Base-by-base conservation (phyloP, 2,797 vertebrate species). In the Pangasius djambal region DNA sequence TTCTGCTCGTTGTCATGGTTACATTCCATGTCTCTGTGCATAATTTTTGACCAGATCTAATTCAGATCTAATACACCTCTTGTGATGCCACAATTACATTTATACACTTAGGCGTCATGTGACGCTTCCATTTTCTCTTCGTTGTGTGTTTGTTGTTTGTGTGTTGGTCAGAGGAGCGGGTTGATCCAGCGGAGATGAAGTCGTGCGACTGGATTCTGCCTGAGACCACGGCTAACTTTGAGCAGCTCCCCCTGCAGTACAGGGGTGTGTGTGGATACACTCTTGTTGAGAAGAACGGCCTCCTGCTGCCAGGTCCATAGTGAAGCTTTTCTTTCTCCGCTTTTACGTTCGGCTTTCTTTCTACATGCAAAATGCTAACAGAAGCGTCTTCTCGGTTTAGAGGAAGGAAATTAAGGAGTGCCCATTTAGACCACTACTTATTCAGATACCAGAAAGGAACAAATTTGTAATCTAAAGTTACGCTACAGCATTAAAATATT, bases 181-280 rank as follows among this genome's bases (percentile, higher is more conserved):
- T 99, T 12, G 91, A 94, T 91, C 91, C 91, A 63, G 89, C 75
- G 20, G 95, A 97, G 92, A 95, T 96, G 88, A 91, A 91, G 75
- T 92, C 92, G 44, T 94, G 93, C 34, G 96, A 98, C n/a, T 99
- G 98, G 98, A 92, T 98, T 92, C 96, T 97, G 86, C 97, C 97
- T 92, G 97, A 97, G 93, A 96, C 93, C 52, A 94, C 93, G 8
- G 89, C 92, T 78, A 92, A 94, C 91, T 96, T 96, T 90, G 93
- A 95, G 28, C 92, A 96, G 31, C 92, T 98, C 86, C 79, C 93
- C 9, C 94, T 98, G 90, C 97, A 99, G 92, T 99, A 96, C 89
- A 96, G 93, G 31, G 96, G 97, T 81, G 95, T 97, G 91, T 99
- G 98, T 96, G 97, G 96, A 57, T 95, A 96, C 55, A 95, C 95